Base-by-base conservation (phyloP, 1,140 invertebrate genomes). In the Orussus abietinus region DNA sequence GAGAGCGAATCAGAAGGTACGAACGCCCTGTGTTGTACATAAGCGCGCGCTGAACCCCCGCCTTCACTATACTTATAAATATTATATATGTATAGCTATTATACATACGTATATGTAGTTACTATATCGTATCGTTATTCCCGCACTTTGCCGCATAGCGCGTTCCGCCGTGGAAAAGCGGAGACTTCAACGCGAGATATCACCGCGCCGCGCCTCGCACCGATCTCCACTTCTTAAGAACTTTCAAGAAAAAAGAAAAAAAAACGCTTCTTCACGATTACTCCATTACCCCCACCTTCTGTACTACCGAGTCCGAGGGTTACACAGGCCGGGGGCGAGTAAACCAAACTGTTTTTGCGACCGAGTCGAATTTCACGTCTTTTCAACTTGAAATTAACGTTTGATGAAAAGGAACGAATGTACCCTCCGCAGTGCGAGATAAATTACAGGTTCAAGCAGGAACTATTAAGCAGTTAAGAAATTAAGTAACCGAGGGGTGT, bases 11-110 rank as follows among this genome's bases (percentile, higher is more conserved):
- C 9, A 34, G 25, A 11, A 35, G 25, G 26, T 25, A 30, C n/a
- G 21, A 37, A 30, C 37, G 15, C 20, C 19, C 20, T 18, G 18
- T 38, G 34, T 45, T 45, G 43, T 45, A 45, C 34, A 45, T 45
- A 45, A 19, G 12, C 32, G 12, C 17, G 38, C 35, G 42, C 42
- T 45, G 21, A 45, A 42, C 19, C 32, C 32, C 41, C 22, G 22
- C 22, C 22, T 25, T 25, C n/a, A 25, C n/a, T 25, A 25, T 25
- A n/a, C 6, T 25, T 7, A 25, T 6, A 25, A 25, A 25, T 25
- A n/a, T 7, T 7, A 25, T 7, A 25, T 7, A 25, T 7, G n/a
- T 7, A n/a, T 7, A 25, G n/a, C 6, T 7, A 25, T 7, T 7
- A 30, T 6, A 31, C 9, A 20, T 15, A 30, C 15, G 28, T 15